Evolutionary conservation across 2,888 invertebrate species (phyloP).

Genomic region (Caenorhabditis sp.): DNA sequence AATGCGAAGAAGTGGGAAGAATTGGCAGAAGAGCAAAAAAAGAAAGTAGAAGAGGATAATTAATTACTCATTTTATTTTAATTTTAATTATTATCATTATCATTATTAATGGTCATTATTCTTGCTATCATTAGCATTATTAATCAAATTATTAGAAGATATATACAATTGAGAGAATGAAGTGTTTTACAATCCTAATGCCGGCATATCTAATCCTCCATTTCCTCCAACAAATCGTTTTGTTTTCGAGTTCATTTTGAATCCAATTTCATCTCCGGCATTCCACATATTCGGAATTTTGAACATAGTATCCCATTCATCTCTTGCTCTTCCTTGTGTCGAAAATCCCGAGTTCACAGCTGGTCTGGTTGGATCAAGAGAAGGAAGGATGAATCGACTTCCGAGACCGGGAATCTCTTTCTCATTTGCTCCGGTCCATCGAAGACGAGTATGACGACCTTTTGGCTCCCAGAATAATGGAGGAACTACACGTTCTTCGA

Average conservation of each 20-base stretch:
- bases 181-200: slow-evolving; percentile 27
- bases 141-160: not conserved
- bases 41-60: slow-evolving; percentile 1
- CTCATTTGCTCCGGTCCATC: slow-evolving; percentile 67
- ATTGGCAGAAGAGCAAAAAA: slow-evolving; percentile 72
- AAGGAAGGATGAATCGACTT: slow-evolving; percentile 59
- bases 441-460: slow-evolving; percentile 59
- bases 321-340: slow-evolving; percentile 62
- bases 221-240: slow-evolving; percentile 62
- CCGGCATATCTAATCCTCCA: slow-evolving; percentile 62
- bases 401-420: slow-evolving; percentile 60
- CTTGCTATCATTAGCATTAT: not conserved
- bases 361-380: slow-evolving; percentile 62
- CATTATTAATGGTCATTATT: not conserved
- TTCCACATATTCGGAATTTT: slow-evolving; percentile 65
- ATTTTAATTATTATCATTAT: not conserved
- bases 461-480: slow-evolving; percentile 60
- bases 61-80: too few relatives aligned
- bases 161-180: not conserved
- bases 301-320: slow-evolving; percentile 65
- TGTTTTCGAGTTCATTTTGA: slow-evolving; percentile 54
- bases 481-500: slow-evolving; percentile 62
- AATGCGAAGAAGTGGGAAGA: slow-evolving; percentile 78
- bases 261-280: slow-evolving; percentile 61
- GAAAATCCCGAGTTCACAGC: slow-evolving; percentile 62